Conservation (phyloP, 2,888 invertebrate species). For the Callimorpha dominula region DNA sequence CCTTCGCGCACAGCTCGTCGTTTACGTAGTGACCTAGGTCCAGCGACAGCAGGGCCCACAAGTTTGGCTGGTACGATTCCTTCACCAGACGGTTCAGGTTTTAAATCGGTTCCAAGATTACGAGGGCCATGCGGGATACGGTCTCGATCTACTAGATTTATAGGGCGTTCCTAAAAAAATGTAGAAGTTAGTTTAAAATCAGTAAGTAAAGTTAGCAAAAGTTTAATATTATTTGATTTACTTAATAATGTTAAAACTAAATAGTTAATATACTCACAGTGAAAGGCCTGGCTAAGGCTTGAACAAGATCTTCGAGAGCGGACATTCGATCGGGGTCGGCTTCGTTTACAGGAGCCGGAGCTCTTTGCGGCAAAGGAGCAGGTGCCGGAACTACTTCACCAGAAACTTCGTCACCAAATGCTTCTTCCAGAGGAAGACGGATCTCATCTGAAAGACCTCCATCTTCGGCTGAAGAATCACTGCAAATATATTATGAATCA, state of each 20-base stretch:
- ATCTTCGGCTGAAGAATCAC: conserved; percentile 78
- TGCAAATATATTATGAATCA: conserved; percentile 39
- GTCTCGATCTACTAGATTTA: conserved; percentile 87
- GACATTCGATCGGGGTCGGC: conserved; percentile 73
- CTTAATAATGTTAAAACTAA: not conserved
- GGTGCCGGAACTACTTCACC: conserved; percentile 79
- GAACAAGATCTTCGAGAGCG: conserved; percentile 79
- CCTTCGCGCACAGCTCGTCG: conserved; percentile 90
- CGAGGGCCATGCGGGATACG: conserved; percentile 93
- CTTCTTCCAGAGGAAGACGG: conserved; percentile 76
- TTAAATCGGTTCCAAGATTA: conserved; percentile 84
- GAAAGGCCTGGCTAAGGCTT: conserved; percentile 80
- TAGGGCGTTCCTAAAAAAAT: conserved; percentile 79
- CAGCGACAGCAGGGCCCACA: conserved; percentile 83
- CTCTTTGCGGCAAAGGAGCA: conserved; percentile 74
- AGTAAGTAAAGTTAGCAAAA: not conserved
- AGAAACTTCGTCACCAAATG: conserved; percentile 79
- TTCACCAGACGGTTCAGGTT: conserved; percentile 71
- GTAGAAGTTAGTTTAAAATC: not conserved
- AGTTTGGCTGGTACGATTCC: conserved; percentile 82
- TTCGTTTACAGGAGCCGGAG: conserved; percentile 74
- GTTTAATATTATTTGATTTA: not conserved
- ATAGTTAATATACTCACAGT: conserved; percentile 67
- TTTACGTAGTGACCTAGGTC: conserved; percentile 86
- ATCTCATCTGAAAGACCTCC: conserved; percentile 70